Evolutionary conservation across 2,797 vertebrate species (phyloP), one percentile per base, ranked within the genome.

Genomic region (Platalea minor): DNA sequence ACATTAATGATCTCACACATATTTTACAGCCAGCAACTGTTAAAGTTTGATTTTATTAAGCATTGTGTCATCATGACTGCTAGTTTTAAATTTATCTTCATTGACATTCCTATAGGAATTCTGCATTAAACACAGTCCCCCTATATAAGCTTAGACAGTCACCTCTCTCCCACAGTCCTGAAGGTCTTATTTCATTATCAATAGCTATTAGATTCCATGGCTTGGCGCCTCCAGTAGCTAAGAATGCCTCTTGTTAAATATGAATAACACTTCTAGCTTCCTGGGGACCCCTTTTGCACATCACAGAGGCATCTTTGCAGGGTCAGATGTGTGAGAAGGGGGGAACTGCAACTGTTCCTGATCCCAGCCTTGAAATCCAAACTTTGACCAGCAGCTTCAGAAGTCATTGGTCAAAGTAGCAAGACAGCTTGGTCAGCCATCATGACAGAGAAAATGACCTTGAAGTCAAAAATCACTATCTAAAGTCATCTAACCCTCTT

Each of bases 391-490:
- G 13, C 2, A 6, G 19, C 53, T 68, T 72, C 39, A 59, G 41
- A 93, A 85, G 89, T 82, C 70, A 84, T 72, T 89, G 92, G 68
- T 94, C 85, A 96, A 82, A 80, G n/a, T 23, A 37, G 29, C 64
- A 88, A 64, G 70, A 83, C 64, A 96, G 79, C 73, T 91, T 89
- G 68, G 70, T 94, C 75, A 77, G 48, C 48, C n/a, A 45, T 45
- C 25, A 54, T 89, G 86, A 83, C 91, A 95, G 75, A 60, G 26
- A 80, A 93, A 94, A 93, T 83, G 68, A 95, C 92, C 92, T 64
- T 57, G 11, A 81, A 91, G 95, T 91, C 84, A 96, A 85, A 96
- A 95, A 91, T 72, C 78, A 29, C 67, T 51, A 39, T 81, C 51
- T 77, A 53, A 90, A 91, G 86, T 83, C 77, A 88, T 64, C 76